phyloP scores from a whole-genome alignment of 2,888 invertebrate species.

The Rhagophthalmus giganteus region DNA sequence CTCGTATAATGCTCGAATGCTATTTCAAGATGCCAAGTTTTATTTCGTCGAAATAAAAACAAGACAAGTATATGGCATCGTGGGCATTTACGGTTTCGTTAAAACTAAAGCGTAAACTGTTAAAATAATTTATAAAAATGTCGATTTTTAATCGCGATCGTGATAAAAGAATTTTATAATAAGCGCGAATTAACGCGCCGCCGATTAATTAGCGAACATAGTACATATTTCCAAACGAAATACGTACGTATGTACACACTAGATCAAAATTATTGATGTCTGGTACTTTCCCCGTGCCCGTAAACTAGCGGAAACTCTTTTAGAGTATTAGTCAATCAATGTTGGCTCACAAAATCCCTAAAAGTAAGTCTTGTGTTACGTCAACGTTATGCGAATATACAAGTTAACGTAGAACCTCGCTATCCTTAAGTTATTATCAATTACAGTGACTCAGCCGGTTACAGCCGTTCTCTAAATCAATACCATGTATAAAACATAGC shows the following conservation, averaged over 20 bases:
- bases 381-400: conserved; percentile 25
- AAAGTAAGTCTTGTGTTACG: conserved; percentile 35
- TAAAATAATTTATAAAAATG: too few species aligned
- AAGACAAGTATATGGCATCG: too few species aligned
- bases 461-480: conserved; percentile 52
- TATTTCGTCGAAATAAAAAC: too few species aligned
- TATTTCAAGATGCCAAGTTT: too few species aligned
- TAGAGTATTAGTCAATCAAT: conserved; percentile 30
- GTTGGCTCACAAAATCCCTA: conserved; percentile 29
- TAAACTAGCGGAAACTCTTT: neutral
- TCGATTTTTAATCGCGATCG: too few species aligned
- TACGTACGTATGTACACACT: conserved; percentile 15
- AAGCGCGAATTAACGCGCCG: too few species aligned
- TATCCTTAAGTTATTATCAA: conserved; percentile 57
- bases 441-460: conserved; percentile 58
- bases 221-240: too few species aligned
- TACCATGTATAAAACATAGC: conserved; percentile 55
- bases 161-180: too few species aligned
- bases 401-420: conserved; percentile 38
- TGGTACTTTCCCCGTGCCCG: neutral
- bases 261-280: conserved; percentile 12
- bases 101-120: too few species aligned
- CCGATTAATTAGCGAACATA: too few species aligned
- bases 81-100: too few species aligned
- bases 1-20: too few species aligned